Evolutionary conservation across 2,113 vertebrate genomes (phyloP).

Genomic region (Nerophis lumbriciformis): DNA sequence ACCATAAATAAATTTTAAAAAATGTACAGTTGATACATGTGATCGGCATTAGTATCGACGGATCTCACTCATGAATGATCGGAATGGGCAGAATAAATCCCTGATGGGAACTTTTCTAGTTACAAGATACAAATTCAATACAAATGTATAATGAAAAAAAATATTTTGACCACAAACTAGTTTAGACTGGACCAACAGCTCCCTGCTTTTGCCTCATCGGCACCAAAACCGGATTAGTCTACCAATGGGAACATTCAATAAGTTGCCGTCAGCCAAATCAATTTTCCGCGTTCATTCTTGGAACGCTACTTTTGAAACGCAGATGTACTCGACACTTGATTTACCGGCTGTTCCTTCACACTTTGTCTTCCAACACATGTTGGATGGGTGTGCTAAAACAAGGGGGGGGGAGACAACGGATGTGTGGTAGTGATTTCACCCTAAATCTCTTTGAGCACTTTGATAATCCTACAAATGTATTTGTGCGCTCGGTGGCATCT

Average conservation of each 20-base stretch:
- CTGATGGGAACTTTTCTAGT: too few species aligned
- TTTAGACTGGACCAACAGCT: too few species aligned
- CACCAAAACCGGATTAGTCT: background rate
- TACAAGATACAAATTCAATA: too few species aligned
- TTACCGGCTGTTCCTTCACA: constrained; percentile 2
- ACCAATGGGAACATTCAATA: background rate
- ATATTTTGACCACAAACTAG: too few species aligned
- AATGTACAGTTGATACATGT: too few species aligned
- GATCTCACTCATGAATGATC: too few species aligned
- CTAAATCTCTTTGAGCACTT: constrained; percentile 23
- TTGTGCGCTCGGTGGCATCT: constrained; percentile 12
- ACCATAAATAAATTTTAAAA: too few species aligned
- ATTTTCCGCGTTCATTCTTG: background rate
- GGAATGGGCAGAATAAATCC: too few species aligned
- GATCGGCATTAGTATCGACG: too few species aligned
- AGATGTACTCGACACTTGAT: constrained; percentile 5
- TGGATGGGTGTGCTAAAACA: constrained; percentile 2
- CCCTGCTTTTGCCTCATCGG: too few species aligned
- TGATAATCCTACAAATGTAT: constrained; percentile 17
- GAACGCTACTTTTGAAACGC: background rate
- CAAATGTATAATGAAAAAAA: too few species aligned
- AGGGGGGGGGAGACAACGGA: background rate
- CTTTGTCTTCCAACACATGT: constrained; percentile 7
- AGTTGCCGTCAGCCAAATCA: background rate
- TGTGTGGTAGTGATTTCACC: background rate